Evolutionary conservation across 2,113 vertebrate species (phyloP), one percentile per base, ranked within the genome.

Genomic region (Merops nubicus): DNA sequence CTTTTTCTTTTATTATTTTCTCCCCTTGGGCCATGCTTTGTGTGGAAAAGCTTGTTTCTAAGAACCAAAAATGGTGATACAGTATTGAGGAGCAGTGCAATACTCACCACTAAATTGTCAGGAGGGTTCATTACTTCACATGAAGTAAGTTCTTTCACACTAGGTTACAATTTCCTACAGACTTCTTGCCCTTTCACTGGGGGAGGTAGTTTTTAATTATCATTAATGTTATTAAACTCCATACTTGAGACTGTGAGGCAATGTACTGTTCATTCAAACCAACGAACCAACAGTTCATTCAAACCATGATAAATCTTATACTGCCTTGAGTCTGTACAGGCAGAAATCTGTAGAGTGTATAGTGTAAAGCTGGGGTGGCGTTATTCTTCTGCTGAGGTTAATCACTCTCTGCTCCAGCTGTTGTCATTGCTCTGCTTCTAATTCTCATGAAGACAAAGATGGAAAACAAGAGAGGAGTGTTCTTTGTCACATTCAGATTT

Each of bases 201-300:
- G 4, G 43, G 14, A 83, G 21, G 5, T 64, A 22, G n/a, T 57
- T 90, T 93, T 92, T 56, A 88, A 65, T 88, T 81, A 54, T 63
- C 15, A 18, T 8, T 72, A 10, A 88, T 63, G 19, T 76, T 82
- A 43, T 23, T 85, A n/a, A 82, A 64, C 23, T 28, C 43, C 1
- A 1, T 59, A 19, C 12, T 20, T 57, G 42, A 68, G 33, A 42
- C 17, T 11, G 9, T 78, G 47, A 94, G 88, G 47, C 31, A 59
- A 36, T 1, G 1, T 1, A 1, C 33, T 2, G 0, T 40, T 84
- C 4, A 3, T 48, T 53, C 12, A 63, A 25, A 56, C 31, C 2
- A 1, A n/a, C n/a, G n/a, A n/a, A n/a, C n/a, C 60, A 93, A 60
- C 33, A 75, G 38, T 33, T 74, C 85, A 60, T 54, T 68, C 86